These are phyloP conservation scores for Nannobrachium achirus DNA, from an alignment of 2,113 vertebrate genomes.

Conservation along the genomic window DNA sequence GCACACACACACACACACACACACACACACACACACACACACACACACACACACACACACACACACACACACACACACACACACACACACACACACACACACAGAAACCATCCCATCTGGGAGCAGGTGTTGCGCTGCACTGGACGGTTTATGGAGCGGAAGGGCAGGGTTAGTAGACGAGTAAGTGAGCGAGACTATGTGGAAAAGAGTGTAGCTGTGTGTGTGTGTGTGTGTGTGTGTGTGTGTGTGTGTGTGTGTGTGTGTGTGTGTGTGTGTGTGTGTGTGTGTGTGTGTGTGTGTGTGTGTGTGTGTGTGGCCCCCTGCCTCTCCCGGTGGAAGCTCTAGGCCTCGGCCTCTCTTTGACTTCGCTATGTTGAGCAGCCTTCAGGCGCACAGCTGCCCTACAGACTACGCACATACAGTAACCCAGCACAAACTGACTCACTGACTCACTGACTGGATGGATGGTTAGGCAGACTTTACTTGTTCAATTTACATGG, in stretches of 20 bases:
- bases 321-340: conserved; percentile 52
- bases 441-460: conserved; percentile 14
- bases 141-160: conserved; percentile 69
- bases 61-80: conserved; percentile 12
- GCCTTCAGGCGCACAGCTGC: conserved; percentile 68
- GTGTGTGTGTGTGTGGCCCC: conserved; percentile 4
- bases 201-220: conserved; percentile 24
- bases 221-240: conserved; percentile 1
- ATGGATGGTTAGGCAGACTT: conserved; percentile 15
- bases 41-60: not conserved
- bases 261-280: conserved; percentile 1
- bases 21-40: not conserved
- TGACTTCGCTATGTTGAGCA: conserved; percentile 63
- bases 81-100: not conserved
- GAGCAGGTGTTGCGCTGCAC: conserved; percentile 65
- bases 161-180: conserved; percentile 51
- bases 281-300: conserved; percentile 10
- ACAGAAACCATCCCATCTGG: conserved; percentile 29
- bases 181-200: conserved; percentile 49
- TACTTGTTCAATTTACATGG: too few relatives aligned
- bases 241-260: conserved; percentile 1
- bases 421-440: conserved; percentile 10
- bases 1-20: conserved; percentile 21
- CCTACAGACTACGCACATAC: conserved; percentile 34
- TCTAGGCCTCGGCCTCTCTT: conserved; percentile 53